Evolutionary conservation across 2,113 vertebrate genomes (phyloP).

Genomic region (Lonchura striata): DNA sequence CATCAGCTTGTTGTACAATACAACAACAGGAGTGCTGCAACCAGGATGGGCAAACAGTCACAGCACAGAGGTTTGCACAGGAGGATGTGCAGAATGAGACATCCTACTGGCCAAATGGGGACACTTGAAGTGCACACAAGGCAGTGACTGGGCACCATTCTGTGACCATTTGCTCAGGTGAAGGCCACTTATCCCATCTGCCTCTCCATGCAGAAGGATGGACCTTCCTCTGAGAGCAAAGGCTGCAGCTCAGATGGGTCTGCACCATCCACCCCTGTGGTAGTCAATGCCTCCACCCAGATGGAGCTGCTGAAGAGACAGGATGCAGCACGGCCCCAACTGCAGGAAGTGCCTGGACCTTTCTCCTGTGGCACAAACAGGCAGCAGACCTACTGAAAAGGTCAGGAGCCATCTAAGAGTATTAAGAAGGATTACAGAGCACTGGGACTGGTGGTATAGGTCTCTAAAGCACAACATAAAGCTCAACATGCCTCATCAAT

Average conservation of each 20-base stretch:
- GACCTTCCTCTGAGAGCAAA: background rate
- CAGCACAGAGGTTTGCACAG: rapidly evolving
- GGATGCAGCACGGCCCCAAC: rapidly evolving
- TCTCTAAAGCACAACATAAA: background rate
- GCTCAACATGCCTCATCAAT: background rate
- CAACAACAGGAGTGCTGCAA: background rate
- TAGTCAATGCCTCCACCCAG: background rate
- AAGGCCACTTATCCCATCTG: background rate
- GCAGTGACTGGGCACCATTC: background rate
- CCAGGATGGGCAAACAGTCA: background rate
- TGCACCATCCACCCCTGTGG: background rate
- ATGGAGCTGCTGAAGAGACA: background rate
- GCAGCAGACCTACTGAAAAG: background rate
- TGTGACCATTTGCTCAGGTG: background rate
- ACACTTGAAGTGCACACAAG: background rate
- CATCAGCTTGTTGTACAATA: background rate
- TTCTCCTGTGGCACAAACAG: background rate
- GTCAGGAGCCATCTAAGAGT: background rate
- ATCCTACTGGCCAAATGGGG: background rate
- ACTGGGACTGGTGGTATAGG: background rate
- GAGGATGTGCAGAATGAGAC: background rate
- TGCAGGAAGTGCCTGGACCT: background rate
- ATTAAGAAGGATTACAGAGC: background rate
- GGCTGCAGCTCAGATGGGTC: background rate
- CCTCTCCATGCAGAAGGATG: background rate